Evolutionary conservation across 2,888 invertebrate genomes (phyloP).

Genomic region (Pheosia gnoma): DNA sequence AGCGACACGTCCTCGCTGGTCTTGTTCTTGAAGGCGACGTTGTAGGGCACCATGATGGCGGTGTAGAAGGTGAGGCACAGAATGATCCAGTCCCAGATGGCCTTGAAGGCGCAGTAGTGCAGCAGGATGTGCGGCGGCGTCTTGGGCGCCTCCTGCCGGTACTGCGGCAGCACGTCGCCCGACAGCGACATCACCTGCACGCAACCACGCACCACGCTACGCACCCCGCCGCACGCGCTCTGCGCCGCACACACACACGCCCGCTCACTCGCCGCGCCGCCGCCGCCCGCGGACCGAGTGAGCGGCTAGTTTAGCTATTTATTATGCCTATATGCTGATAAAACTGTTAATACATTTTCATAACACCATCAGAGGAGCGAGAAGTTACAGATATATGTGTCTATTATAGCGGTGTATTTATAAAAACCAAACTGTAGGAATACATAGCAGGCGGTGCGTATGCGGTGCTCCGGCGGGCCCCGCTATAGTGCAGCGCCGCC

Average conservation of each 20-base stretch:
- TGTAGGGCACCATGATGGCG: slow-evolving; percentile 99
- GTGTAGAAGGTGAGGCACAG: slow-evolving; percentile 99
- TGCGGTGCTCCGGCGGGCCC: slow-evolving; percentile 1
- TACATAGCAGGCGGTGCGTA: slow-evolving; percentile 1
- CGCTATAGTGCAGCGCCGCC: not conserved
- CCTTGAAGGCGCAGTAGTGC: slow-evolving; percentile 99
- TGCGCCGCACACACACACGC: slow-evolving; percentile 2
- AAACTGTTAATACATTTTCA: too few species aligned
- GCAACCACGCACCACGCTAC: slow-evolving; percentile 25
- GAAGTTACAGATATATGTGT: not conserved
- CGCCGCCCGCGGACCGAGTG: not conserved
- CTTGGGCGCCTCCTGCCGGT: slow-evolving; percentile 99
- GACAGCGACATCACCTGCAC: slow-evolving; percentile 94
- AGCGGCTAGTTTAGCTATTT: not conserved
- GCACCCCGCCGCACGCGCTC: slow-evolving; percentile 7
- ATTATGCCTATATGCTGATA: too few species aligned
- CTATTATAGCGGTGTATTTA: not conserved
- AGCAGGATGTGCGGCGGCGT: slow-evolving; percentile 99
- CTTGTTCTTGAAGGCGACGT: slow-evolving; percentile 99
- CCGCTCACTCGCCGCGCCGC: slow-evolving; percentile 3
- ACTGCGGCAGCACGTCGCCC: slow-evolving; percentile 99
- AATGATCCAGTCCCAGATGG: slow-evolving; percentile 99
- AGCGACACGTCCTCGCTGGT: slow-evolving; percentile 98
- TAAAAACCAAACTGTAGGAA: not conserved
- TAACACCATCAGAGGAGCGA: too few species aligned